Evolutionary conservation across 1,140 invertebrate species (phyloP).

Genomic region (Bombus superbus): DNA sequence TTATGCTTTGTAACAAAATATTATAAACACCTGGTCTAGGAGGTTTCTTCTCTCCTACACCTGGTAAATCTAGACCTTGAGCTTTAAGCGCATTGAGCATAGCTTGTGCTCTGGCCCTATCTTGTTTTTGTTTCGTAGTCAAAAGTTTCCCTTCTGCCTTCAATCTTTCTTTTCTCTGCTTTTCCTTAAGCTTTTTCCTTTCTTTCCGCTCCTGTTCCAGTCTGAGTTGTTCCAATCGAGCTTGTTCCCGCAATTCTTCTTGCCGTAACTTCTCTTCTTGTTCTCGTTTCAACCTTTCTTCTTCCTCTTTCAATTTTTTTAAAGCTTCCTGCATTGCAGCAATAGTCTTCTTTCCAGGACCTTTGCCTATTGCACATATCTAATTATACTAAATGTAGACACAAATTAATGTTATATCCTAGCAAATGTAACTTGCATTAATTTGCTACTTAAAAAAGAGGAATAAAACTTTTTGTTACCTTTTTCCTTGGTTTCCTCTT

Average conservation of each 20-base stretch:
- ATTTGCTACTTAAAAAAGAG: neutral
- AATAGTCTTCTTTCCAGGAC: conserved; percentile 90
- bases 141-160: conserved; percentile 97
- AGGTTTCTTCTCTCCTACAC: conserved; percentile 88
- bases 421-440: conserved; percentile 1
- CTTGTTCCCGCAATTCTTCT: conserved; percentile 89
- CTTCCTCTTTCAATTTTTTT: conserved; percentile 92
- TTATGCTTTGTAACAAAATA: neutral
- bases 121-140: conserved; percentile 96
- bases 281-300: conserved; percentile 90
- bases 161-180: conserved; percentile 94
- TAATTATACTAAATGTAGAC: conserved; percentile 51
- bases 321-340: conserved; percentile 95
- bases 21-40: conserved; percentile 83
- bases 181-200: conserved; percentile 96
- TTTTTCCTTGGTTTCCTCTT: conserved; percentile 80
- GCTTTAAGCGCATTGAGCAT: conserved; percentile 94
- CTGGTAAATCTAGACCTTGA: conserved; percentile 88
- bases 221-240: conserved; percentile 89
- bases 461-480: conserved; percentile 55
- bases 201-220: conserved; percentile 95
- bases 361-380: conserved; percentile 80
- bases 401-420: conserved; percentile 31
- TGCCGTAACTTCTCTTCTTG: conserved; percentile 91
- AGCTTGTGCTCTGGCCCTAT: conserved; percentile 92